phyloP scores from a whole-genome alignment of 2,797 vertebrate genomes.

The Melanotaenia nigrans region DNA sequence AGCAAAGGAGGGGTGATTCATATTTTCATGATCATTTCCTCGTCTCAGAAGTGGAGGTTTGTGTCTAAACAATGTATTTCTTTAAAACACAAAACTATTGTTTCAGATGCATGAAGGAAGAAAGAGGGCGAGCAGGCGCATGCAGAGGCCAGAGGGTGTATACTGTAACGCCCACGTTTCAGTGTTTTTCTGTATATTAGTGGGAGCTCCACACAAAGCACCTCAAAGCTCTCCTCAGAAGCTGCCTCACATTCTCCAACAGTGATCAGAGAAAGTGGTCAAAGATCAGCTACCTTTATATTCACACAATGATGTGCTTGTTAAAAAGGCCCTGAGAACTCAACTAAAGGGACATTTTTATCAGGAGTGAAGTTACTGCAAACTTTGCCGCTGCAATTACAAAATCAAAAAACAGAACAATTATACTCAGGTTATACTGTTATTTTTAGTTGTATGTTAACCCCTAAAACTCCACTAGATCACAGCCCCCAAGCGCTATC shows the following conservation, averaged over 20 bases:
- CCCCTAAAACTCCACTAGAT: too few species aligned
- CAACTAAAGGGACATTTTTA: not conserved
- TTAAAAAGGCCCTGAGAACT: not conserved
- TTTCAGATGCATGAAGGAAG: constrained; percentile 12
- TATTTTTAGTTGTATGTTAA: too few species aligned
- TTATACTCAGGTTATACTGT: too few species aligned
- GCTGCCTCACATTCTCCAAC: constrained; percentile 38
- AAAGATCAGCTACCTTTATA: constrained; percentile 31
- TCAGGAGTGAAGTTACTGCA: not conserved
- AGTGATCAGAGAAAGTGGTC: constrained; percentile 38
- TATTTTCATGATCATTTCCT: constrained; percentile 35
- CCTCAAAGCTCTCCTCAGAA: constrained; percentile 48
- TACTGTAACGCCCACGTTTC: constrained; percentile 22
- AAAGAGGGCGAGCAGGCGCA: not conserved
- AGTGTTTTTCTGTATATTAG: constrained; percentile 1
- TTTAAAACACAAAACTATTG: not conserved
- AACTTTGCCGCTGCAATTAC: not conserved
- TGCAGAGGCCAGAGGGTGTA: constrained; percentile 12
- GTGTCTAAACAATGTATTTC: constrained; percentile 9
- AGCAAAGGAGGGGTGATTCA: constrained; percentile 33
- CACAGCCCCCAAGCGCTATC: too few species aligned
- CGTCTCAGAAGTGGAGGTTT: constrained; percentile 4
- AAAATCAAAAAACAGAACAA: not conserved
- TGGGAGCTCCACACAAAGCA: constrained; percentile 21
- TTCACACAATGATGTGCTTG: constrained; percentile 21